Base-by-base conservation (phyloP, 2,888 invertebrate species). In the Pycnomerus fuliginosus region DNA sequence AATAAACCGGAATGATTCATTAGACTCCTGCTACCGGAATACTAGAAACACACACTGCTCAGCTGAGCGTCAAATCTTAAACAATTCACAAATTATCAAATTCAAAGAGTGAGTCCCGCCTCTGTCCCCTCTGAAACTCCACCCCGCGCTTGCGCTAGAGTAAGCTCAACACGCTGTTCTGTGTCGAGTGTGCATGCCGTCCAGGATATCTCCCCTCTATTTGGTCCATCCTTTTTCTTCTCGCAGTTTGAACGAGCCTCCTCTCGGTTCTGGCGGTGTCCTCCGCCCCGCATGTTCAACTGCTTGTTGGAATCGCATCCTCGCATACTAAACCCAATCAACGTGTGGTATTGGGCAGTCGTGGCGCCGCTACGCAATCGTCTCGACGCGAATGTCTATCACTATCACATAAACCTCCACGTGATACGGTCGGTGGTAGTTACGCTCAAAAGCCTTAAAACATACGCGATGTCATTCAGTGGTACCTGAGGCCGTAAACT, bases 261-360 rank as follows among this genome's bases (percentile, higher is more conserved):
- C 36, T 59, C 54, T 50, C 50, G 28, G 44, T 53, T 45, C 30
- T 31, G 42, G 29, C 44, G 36, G 22, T 52, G 50, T 52, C 52
- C 51, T 56, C 55, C 58, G 46, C 48, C 57, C 55, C 52, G 51
- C 62, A 59, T 62, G 61, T 59, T 60, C 64, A 39, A 60, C 64
- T 41, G 42, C 38, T 45, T 33, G 53, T 49, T 51, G 50, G 65
- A 61, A 67, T 64, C 58, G 63, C 64, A 65, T 64, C 65, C 67
- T 64, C 62, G 62, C 56, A 56, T 56, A 71, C 74, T 74, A 74
- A 76, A 74, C 73, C 76, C 76, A 77, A 77, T 77, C 76, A 77
- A 76, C 76, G 76, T 75, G 77, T 76, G 76, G 70, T 64, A 67
- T 70, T 67, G 69, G 67, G 66, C 66, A 69, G 71, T 70, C 67